These are phyloP conservation scores for Diarsia rubi DNA, from an alignment of 2,888 invertebrate species.

Conservation along the genomic window DNA sequence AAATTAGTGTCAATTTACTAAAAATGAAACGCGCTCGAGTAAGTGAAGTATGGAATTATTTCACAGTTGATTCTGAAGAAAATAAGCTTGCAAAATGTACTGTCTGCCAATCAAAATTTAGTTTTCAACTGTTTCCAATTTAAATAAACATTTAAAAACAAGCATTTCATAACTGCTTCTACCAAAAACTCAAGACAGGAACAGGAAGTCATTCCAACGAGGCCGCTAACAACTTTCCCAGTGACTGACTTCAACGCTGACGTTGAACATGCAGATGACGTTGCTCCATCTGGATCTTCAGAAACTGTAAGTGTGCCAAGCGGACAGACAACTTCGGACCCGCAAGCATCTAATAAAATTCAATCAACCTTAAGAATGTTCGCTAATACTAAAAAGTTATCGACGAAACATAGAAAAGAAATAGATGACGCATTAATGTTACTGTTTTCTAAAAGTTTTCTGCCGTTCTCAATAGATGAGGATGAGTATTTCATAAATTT, in stretches of 20 bases:
- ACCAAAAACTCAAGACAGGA: constrained; percentile 4
- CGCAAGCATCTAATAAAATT: not conserved
- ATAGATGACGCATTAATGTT: constrained; percentile 1
- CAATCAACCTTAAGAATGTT: constrained; percentile 12
- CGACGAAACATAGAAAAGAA: constrained; percentile 11
- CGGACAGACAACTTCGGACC: not conserved
- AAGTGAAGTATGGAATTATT: constrained; percentile 8
- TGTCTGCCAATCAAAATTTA: constrained; percentile 4
- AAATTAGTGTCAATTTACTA: constrained; percentile 8
- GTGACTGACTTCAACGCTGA: constrained; percentile 2
- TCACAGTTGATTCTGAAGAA: constrained; percentile 1
- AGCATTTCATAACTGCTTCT: not conserved
- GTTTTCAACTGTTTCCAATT: constrained; percentile 1
- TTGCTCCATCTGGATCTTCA: not conserved
- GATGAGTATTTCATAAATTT: not conserved
- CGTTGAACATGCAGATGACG: not conserved
- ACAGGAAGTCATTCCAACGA: constrained; percentile 3
- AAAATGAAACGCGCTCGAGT: constrained; percentile 7
- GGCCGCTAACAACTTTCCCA: not conserved
- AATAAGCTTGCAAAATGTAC: constrained; percentile 10
- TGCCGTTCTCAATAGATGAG: constrained; percentile 4
- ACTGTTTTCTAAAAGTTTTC: constrained; percentile 11
- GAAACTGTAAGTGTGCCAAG: not conserved
- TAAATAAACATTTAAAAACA: constrained; percentile 13
- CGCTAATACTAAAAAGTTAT: constrained; percentile 9